These are phyloP conservation scores for Ochropacha duplaris DNA, from an alignment of 2,888 invertebrate genomes.

Conservation along the genomic window DNA sequence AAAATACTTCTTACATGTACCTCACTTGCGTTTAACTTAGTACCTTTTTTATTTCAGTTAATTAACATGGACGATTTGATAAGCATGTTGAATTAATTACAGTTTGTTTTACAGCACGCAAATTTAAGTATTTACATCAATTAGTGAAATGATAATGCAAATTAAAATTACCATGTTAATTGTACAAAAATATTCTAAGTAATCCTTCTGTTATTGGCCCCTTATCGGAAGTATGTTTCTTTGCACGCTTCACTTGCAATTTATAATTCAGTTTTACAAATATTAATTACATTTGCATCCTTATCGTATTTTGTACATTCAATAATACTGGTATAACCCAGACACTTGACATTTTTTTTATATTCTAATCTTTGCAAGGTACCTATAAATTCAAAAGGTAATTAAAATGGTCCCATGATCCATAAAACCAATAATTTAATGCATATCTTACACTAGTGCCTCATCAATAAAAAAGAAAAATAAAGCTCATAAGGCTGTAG, in stretches of 20 bases:
- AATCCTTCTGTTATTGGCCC: not conserved
- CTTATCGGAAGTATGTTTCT: not conserved
- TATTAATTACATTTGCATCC: not conserved
- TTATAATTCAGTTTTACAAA: constrained; percentile 1
- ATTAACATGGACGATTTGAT: not conserved
- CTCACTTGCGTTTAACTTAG: no score
- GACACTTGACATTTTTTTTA: not conserved
- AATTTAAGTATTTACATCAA: not conserved
- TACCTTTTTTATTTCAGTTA: no score
- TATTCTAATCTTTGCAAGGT: not conserved
- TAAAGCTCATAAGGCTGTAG: no score
- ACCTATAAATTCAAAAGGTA: not conserved
- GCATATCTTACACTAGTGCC: no score
- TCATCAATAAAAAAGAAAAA: no score
- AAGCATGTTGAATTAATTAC: not conserved
- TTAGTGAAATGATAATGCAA: not conserved
- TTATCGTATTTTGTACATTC: not conserved
- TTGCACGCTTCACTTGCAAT: not conserved
- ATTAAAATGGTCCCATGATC: no score
- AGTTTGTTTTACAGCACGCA: not conserved
- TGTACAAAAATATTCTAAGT: not conserved
- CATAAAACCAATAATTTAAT: no score
- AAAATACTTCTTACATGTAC: constrained; percentile 35
- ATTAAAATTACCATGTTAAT: not conserved
- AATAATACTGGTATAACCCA: not conserved